Conservation (phyloP, 1,140 invertebrate species). For the Diorhabda sublineata region DNA sequence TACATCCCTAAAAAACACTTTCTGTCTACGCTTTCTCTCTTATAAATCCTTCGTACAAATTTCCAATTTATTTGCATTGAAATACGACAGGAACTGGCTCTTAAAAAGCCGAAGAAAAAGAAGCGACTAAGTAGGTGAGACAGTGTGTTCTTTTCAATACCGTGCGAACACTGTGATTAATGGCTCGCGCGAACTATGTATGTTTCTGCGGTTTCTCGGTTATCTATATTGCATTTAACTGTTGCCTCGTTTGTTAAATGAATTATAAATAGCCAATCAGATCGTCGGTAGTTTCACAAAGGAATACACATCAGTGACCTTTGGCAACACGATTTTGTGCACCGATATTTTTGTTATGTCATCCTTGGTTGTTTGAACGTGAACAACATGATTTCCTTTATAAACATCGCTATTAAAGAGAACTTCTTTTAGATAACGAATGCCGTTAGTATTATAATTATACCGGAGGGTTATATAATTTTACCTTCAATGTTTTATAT, state of each 20-base stretch:
- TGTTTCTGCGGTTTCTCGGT: not conserved
- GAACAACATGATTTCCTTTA: too few species aligned
- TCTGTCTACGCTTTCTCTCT: too few species aligned
- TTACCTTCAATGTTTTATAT: too few species aligned
- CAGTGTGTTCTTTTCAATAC: not conserved
- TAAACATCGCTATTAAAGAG: too few species aligned
- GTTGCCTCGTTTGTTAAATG: not conserved
- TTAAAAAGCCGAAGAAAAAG: not conserved
- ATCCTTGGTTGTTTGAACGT: too few species aligned
- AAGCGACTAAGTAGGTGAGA: not conserved
- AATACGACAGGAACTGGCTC: too few species aligned
- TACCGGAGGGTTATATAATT: too few species aligned
- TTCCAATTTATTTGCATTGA: too few species aligned
- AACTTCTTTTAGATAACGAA: too few species aligned
- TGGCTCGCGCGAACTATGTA: not conserved
- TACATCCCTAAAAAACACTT: too few species aligned
- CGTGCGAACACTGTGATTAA: not conserved
- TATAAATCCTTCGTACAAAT: too few species aligned
- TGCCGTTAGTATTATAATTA: too few species aligned
- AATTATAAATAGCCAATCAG: slow-evolving; percentile 2
- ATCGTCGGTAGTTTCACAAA: not conserved
- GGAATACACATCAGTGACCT: not conserved
- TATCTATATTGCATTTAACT: not conserved
- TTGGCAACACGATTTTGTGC: not conserved
- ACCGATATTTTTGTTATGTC: not conserved